A percentile compares a stretch with the other conserved stretches of the same genome.
Conservation (phyloP, 2,113 vertebrate species). For the Gambusia affinis region DNA sequence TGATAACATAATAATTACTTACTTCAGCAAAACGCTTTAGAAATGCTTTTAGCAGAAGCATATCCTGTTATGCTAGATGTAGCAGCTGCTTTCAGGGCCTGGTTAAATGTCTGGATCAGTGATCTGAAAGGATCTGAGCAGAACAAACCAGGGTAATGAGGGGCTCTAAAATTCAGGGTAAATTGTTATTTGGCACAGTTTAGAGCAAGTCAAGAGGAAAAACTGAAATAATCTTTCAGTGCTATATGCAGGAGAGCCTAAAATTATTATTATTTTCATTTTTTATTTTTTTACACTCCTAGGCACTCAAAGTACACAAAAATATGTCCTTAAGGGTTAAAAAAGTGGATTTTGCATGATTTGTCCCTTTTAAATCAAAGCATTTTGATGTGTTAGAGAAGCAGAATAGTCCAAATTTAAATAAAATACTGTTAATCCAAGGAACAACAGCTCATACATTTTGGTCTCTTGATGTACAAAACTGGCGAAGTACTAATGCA, state of each 20-base stretch:
- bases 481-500: no score
- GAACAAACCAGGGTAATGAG: conserved; percentile 26
- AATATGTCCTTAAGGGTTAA: no score
- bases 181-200: conserved; percentile 41
- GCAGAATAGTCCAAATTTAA: no score
- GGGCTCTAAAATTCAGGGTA: conserved; percentile 15
- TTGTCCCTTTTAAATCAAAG: not conserved
- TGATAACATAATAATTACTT: conserved; percentile 28
- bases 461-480: no score
- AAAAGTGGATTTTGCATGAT: no score
- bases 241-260: not conserved
- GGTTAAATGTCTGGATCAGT: conserved; percentile 37
- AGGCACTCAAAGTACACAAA: no score
- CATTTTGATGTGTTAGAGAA: not conserved
- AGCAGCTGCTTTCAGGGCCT: conserved; percentile 38
- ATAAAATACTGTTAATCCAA: no score
- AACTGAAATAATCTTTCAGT: not conserved
- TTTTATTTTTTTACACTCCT: no score
- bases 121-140: conserved; percentile 47
- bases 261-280: no score
- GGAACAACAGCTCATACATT: no score
- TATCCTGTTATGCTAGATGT: conserved; percentile 2
- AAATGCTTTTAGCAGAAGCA: conserved; percentile 1
- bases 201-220: conserved; percentile 31
- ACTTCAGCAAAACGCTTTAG: conserved; percentile 7